Percentiles rank a stretch among this genome's conserved stretches.
Conservation (phyloP, 2,797 vertebrate species). For the Acanthiza pusilla region DNA sequence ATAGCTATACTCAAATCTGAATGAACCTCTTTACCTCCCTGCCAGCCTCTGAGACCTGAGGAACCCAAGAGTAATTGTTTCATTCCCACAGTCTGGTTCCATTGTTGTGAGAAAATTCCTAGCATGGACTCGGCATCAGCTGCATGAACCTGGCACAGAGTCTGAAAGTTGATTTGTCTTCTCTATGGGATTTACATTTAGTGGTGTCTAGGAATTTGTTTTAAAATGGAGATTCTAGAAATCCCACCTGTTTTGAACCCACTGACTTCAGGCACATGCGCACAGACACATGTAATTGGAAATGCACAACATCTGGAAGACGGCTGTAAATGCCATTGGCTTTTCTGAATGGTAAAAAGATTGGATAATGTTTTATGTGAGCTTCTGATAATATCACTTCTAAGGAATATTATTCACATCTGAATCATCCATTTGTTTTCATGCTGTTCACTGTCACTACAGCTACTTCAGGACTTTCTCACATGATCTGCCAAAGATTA, state of each 20-base stretch:
- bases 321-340: not conserved
- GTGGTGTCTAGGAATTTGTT: not conserved
- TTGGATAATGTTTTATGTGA: not conserved
- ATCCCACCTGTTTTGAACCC: not conserved
- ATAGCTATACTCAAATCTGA: not conserved
- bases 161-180: not conserved
- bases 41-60: not conserved
- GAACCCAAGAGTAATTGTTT: not conserved
- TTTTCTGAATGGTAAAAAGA: not conserved
- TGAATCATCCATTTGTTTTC: constrained; percentile 59
- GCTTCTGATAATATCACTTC: constrained; percentile 32
- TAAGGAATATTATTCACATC: not conserved
- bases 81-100: not conserved
- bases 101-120: not conserved
- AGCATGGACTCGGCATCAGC: rapidly evolving
- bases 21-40: not conserved
- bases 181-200: not conserved
- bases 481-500: constrained; percentile 59
- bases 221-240: not conserved
- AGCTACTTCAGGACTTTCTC: constrained; percentile 52
- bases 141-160: not conserved
- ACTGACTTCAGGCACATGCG: not conserved
- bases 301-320: constrained; percentile 5
- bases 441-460: constrained; percentile 43
- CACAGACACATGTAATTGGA: not conserved